phyloP scores from a whole-genome alignment of 2,797 vertebrate species.

The Hephaestus fuliginosus region DNA sequence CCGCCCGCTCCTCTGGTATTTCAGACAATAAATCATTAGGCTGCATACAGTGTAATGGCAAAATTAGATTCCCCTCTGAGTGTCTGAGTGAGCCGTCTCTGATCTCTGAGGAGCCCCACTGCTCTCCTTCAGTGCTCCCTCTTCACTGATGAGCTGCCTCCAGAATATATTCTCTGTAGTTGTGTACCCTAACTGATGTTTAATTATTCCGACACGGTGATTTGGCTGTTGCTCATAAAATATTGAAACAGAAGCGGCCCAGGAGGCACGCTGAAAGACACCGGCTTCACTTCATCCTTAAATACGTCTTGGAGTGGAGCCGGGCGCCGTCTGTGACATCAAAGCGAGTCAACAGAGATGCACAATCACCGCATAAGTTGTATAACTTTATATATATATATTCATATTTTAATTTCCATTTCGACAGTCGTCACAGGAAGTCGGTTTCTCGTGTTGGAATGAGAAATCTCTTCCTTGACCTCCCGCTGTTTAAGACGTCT shows the following conservation, averaged over 20 bases:
- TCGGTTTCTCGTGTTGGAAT: constrained; percentile 22
- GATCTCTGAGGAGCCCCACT: constrained; percentile 63
- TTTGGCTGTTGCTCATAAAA: constrained; percentile 75
- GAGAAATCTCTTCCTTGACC: constrained; percentile 49
- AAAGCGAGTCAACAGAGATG: constrained; percentile 41
- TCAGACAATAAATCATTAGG: constrained; percentile 51
- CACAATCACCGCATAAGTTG: constrained; percentile 9
- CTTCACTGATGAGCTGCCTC: constrained; percentile 64
- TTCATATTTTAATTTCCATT: background rate
- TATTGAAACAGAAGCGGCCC: constrained; percentile 66
- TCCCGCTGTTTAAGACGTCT: constrained; percentile 60
- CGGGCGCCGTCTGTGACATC: constrained; percentile 31
- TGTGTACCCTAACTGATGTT: constrained; percentile 74
- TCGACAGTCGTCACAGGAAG: background rate
- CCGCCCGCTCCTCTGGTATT: constrained; percentile 32
- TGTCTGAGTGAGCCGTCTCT: constrained; percentile 60
- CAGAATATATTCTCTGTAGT: constrained; percentile 66
- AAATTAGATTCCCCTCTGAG: constrained; percentile 60
- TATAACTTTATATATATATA: constrained; percentile 1
- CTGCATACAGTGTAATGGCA: constrained; percentile 47
- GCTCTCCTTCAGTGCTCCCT: constrained; percentile 56
- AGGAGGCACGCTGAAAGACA: constrained; percentile 44
- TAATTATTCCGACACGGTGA: constrained; percentile 77
- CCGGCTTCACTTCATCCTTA: constrained; percentile 44
- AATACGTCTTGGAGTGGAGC: constrained; percentile 28